A percentile compares a stretch with the other conserved stretches of the same genome.
These are phyloP conservation scores for Oegoconia quadripuncta DNA, from an alignment of 2,888 invertebrate species.

Conservation along the genomic window DNA sequence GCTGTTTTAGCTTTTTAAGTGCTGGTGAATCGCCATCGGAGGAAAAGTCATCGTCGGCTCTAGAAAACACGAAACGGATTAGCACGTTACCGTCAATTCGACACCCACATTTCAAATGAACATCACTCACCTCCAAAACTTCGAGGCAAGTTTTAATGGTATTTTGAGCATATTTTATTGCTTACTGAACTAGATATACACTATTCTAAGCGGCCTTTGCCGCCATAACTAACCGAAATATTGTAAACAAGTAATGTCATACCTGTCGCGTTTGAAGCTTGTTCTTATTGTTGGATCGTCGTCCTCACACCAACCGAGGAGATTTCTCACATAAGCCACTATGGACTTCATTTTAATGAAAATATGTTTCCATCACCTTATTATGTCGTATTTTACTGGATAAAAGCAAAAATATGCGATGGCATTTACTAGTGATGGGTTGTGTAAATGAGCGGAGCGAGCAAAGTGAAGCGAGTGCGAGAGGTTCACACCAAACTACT, in stretches of 20 bases:
- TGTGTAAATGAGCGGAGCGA: neutral
- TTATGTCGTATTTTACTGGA: conserved; percentile 16
- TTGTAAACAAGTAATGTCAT: conserved; percentile 73
- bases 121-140: conserved; percentile 61
- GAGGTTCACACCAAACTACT: too few relatives aligned
- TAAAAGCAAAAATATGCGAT: conserved; percentile 20
- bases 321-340: conserved; percentile 61
- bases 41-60: conserved; percentile 59
- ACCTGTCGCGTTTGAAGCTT: conserved; percentile 74
- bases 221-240: conserved; percentile 65
- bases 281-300: conserved; percentile 45
- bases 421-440: conserved; percentile 10
- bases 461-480: conserved; percentile 86
- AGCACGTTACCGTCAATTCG: neutral
- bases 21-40: conserved; percentile 63
- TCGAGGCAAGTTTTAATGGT: conserved; percentile 55
- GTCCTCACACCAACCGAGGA: conserved; percentile 58
- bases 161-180: conserved; percentile 50
- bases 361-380: conserved; percentile 60
- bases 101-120: conserved; percentile 4
- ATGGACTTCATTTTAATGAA: conserved; percentile 64
- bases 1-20: conserved; percentile 56
- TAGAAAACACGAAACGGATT: conserved; percentile 39
- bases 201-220: conserved; percentile 54
- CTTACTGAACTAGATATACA: conserved; percentile 20